These are phyloP conservation scores for Anoplopoma fimbria DNA, from an alignment of 2,113 vertebrate species.

Conservation along the genomic window DNA sequence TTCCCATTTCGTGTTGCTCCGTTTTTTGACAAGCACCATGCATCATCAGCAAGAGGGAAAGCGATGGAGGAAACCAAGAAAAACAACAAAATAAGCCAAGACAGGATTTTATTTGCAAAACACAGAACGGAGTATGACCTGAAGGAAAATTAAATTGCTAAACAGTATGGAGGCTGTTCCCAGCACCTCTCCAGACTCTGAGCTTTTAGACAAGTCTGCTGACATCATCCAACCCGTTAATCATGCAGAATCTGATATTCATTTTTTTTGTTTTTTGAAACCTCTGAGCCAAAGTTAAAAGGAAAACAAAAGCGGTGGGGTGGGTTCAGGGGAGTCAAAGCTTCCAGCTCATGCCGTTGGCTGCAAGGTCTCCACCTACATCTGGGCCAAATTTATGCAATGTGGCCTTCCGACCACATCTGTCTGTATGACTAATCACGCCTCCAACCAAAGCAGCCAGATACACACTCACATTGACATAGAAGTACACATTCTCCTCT, in stretches of 20 bases:
- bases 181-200: neutral
- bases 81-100: conserved; percentile 53
- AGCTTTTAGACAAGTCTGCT: conserved; percentile 14
- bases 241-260: conserved; percentile 4
- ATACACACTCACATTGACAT: conserved; percentile 13
- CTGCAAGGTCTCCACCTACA: conserved; percentile 58
- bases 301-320: conserved; percentile 43
- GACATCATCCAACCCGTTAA: conserved; percentile 9
- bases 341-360: conserved; percentile 49
- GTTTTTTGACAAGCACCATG: conserved; percentile 70
- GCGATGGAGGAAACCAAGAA: conserved; percentile 1
- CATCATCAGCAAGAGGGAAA: conserved; percentile 64
- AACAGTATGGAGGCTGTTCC: conserved; percentile 26
- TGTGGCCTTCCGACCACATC: conserved; percentile 59
- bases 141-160: conserved; percentile 54
- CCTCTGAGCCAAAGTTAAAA: conserved; percentile 29
- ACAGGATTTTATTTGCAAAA: conserved; percentile 44
- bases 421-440: conserved; percentile 68
- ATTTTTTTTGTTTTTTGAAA: conserved; percentile 26
- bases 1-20: conserved; percentile 31
- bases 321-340: conserved; percentile 20
- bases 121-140: conserved; percentile 39
- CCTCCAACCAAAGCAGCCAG: conserved; percentile 45
- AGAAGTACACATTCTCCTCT: neutral
- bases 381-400: conserved; percentile 75